Percentiles rank a stretch among this genome's conserved stretches.
These are phyloP conservation scores for Campoplex capitator DNA, from an alignment of 2,888 invertebrate species.

Conservation along the genomic window DNA sequence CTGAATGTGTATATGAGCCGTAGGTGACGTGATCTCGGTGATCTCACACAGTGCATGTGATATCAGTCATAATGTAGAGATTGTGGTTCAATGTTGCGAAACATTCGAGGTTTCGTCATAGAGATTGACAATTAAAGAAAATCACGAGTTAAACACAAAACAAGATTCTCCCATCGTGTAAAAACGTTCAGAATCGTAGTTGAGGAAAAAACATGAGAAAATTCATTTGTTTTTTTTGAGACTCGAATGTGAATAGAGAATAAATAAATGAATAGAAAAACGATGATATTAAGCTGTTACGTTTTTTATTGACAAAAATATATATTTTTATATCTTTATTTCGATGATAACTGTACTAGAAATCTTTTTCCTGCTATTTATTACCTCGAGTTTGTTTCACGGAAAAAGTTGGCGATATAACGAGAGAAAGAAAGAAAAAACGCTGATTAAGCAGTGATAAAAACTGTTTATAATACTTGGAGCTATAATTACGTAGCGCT, in stretches of 20 bases:
- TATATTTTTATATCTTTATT: neutral
- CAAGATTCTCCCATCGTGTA: too few species aligned
- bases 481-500: neutral
- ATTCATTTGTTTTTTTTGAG: neutral
- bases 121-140: neutral
- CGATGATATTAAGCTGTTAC: neutral
- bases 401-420: neutral
- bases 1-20: neutral
- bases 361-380: neutral
- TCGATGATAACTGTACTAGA: neutral
- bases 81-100: neutral
- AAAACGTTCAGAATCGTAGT: neutral
- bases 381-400: neutral
- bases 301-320: neutral
- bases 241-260: neutral
- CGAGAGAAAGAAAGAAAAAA: neutral
- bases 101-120: neutral
- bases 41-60: slow-evolving; percentile 5
- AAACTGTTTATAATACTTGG: neutral
- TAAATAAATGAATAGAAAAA: neutral
- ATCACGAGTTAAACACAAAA: neutral
- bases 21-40: slow-evolving; percentile 39
- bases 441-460: neutral
- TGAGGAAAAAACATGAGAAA: neutral
- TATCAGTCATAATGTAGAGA: neutral